Base-by-base conservation (phyloP, 2,113 vertebrate genomes). In the Pomatorhinus ruficollis region DNA sequence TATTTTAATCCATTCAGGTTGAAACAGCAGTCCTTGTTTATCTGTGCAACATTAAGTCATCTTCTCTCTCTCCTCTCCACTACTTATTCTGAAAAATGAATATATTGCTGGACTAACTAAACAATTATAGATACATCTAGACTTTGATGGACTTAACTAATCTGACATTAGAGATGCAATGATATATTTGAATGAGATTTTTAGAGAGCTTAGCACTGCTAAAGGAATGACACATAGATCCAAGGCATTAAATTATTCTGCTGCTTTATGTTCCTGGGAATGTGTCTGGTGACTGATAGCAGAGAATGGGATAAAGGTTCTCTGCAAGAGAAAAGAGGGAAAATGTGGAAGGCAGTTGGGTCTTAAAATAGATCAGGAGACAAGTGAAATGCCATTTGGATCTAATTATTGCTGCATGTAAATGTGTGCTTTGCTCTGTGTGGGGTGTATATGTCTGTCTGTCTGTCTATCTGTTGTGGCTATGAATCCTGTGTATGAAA, bases 1-100 rank as follows among this genome's bases (percentile, higher is more conserved):
- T 53, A 2, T 45, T 52, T 52, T 68, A 87, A 87, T 42, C 79
- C 13, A 13, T 90, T 95, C 54, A 52, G 64, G 57, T 45, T 57
- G 69, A 83, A 95, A 84, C 33, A 88, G 47, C 56, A 94, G 24
- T 59, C 60, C 47, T 85, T 85, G 47, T 97, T 92, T 80, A 95
- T 50, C 52, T 53, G 5, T 53, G 44, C 35, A 79, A 50, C 20
- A 78, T 59, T 52, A 54, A 20, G 31, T 5, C 25, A 63, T 10
- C 7, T 44, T 72, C 57, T 64, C 22, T 64, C 22, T 47, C 12
- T 11, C 11, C 19, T 72, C 20, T 66, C 47, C 31, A 30, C 35
- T 85, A 14, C 45, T 87, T 5, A 19, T 65, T 88, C 66, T 52
- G 61, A 77, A 95, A 97, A 97, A 94, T 81, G 1, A 96, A 79